Evolutionary conservation across 2,888 invertebrate species (phyloP).

Genomic region (Oligia strigilis): DNA sequence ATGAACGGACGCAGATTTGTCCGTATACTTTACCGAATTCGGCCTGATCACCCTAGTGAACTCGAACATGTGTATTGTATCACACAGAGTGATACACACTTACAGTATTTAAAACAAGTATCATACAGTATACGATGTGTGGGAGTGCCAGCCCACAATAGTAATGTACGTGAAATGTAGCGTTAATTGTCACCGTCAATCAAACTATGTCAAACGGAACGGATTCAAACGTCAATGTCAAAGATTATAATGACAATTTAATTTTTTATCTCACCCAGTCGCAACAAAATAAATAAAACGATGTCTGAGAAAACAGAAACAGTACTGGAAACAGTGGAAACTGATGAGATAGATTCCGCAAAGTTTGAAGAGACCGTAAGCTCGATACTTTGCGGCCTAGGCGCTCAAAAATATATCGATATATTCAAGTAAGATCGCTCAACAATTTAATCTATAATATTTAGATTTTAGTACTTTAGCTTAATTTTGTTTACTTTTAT

Average conservation of each 20-base stretch:
- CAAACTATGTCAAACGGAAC: background rate
- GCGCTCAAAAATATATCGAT: constrained; percentile 85
- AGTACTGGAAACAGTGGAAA: constrained; percentile 55
- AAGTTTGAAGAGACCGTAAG: constrained; percentile 84
- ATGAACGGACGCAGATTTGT: no score
- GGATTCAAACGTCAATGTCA: constrained; percentile 22
- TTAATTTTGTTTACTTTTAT: constrained; percentile 9
- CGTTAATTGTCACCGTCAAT: no score
- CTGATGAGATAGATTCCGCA: constrained; percentile 79
- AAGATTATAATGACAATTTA: background rate
- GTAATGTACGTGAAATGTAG: no score
- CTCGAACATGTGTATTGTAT: no score
- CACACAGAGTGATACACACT: no score
- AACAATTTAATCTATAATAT: background rate
- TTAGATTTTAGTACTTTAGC: background rate
- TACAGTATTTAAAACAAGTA: no score
- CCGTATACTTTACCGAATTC: no score
- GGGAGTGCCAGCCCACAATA: no score
- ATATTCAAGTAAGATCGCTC: constrained; percentile 81
- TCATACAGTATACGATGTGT: no score
- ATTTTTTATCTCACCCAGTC: background rate
- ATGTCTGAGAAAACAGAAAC: constrained; percentile 49
- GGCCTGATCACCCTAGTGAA: no score
- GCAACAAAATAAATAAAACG: background rate
- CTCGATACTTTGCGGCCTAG: constrained; percentile 81